Evolutionary conservation across 2,797 vertebrate species (phyloP), one percentile per base, ranked within the genome.

Genomic region (Anguilla pacifica): DNA sequence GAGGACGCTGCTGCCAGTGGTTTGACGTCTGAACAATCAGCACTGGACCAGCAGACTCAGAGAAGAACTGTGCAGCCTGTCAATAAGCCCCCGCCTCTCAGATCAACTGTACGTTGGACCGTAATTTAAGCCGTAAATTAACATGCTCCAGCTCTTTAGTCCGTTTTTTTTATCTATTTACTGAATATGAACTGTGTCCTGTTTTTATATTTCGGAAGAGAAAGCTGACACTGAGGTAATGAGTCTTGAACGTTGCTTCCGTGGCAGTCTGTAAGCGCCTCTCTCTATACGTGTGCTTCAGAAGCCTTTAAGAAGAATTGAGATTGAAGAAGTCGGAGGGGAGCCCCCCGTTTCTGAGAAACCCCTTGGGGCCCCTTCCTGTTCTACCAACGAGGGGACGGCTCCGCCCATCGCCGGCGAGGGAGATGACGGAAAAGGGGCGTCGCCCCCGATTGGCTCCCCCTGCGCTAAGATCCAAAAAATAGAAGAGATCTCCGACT

Each of bases 391-490:
- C 87, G 79, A 85, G 81, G 49, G 85, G 46, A 0, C 84, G 6
- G 85, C 85, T 64, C 39, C 0, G 0, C 81, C 87, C 55, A 89
- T 84, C 91, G 93, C 86, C 91, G 91, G 92, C 79, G 86, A 74
- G 88, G 90, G 1, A 55, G 89, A 91, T 11, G 90, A 84, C 46
- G 91, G 93, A 51, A 93, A 92, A 1, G 89, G 91, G 39, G 87
- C 91, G 0, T 93, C 95, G 35, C 93, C 96, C 4, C 59, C 94
- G 89, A 92, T 90, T 1, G 96, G 96, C 1, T 95, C 92, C 79
- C 97, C 98, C 35, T 96, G 94, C 89, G 96, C 97, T 90, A 99
- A 99, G 94, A 96, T 98, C 87, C 95, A 97, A 90, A 98, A 97
- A 94, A 98, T 98, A 2, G 98, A 99, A 93, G 97, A 97, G 94